These are phyloP conservation scores for Nerophis lumbriciformis DNA, from an alignment of 2,113 vertebrate species.

Conservation along the genomic window DNA sequence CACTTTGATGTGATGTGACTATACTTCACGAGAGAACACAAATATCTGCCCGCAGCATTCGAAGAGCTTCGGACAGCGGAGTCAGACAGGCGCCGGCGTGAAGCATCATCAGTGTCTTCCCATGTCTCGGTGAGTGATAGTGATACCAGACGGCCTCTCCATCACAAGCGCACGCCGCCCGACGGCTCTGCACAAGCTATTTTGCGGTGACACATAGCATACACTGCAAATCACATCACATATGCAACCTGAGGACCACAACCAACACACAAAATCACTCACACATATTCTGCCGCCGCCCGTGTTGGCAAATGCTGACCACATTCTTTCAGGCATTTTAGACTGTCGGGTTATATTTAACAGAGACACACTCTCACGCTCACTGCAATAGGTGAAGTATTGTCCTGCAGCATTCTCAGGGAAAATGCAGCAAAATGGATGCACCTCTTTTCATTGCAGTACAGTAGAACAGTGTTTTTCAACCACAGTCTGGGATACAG, in stretches of 20 bases:
- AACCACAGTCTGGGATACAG: no score
- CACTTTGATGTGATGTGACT: conserved; percentile 66
- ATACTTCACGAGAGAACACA: conserved; percentile 38
- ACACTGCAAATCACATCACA: conserved; percentile 26
- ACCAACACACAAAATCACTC: conserved; percentile 34
- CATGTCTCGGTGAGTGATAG: conserved; percentile 67
- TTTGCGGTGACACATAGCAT: conserved; percentile 60
- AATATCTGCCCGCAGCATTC: conserved; percentile 47
- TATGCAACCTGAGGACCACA: conserved; percentile 36
- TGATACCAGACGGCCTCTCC: conserved; percentile 58
- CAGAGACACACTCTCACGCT: conserved; percentile 19
- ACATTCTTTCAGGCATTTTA: conserved; percentile 44
- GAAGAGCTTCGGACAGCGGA: conserved; percentile 62
- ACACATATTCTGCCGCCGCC: conserved; percentile 1
- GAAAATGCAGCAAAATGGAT: conserved; percentile 14
- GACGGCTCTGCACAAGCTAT: conserved; percentile 48
- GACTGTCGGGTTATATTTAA: conserved; percentile 50
- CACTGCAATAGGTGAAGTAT: conserved; percentile 13
- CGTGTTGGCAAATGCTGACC: conserved; percentile 50
- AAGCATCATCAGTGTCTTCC: conserved; percentile 64
- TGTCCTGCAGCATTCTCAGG: conserved; percentile 14
- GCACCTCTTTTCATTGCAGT: background rate
- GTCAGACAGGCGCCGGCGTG: conserved; percentile 70
- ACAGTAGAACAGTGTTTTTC: background rate
- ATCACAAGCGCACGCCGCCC: conserved; percentile 39